These are phyloP conservation scores for Mormyrus proboscirostris DNA, from an alignment of 2,797 vertebrate genomes.

Conservation along the genomic window DNA sequence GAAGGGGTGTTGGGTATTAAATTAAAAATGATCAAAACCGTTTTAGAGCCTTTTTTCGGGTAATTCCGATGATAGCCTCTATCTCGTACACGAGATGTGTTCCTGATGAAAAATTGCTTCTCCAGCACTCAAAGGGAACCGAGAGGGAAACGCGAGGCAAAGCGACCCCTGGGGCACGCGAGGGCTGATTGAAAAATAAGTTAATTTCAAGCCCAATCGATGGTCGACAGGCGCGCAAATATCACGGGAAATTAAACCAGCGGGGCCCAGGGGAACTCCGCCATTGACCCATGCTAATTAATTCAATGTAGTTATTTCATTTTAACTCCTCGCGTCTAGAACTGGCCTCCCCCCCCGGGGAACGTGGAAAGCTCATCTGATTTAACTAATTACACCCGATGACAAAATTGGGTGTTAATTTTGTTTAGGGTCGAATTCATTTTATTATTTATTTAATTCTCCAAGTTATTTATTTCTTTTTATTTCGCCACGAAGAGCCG, in stretches of 20 bases:
- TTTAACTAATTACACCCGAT: constrained; percentile 98
- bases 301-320: constrained; percentile 89
- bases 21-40: constrained; percentile 59
- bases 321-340: constrained; percentile 64
- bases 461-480: constrained; percentile 52
- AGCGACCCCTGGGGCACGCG: constrained; percentile 84
- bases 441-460: constrained; percentile 47
- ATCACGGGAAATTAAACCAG: constrained; percentile 99
- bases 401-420: constrained; percentile 96
- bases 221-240: constrained; percentile 98
- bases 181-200: constrained; percentile 99
- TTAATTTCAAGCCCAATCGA: constrained; percentile 99
- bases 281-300: constrained; percentile 99
- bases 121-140: constrained; percentile 74
- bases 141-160: constrained; percentile 76
- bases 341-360: constrained; percentile 52
- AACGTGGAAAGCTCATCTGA: constrained; percentile 72
- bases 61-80: constrained; percentile 61
- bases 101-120: constrained; percentile 85
- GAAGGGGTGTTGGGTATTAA: constrained; percentile 38
- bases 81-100: constrained; percentile 68
- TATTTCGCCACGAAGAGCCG: constrained; percentile 52
- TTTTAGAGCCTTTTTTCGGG: constrained; percentile 48
- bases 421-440: constrained; percentile 68
- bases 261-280: constrained; percentile 76